A percentile compares a stretch with the other conserved stretches of the same genome.
Conservation (phyloP, 2,888 invertebrate genomes). For the Drosophila paracracens region DNA sequence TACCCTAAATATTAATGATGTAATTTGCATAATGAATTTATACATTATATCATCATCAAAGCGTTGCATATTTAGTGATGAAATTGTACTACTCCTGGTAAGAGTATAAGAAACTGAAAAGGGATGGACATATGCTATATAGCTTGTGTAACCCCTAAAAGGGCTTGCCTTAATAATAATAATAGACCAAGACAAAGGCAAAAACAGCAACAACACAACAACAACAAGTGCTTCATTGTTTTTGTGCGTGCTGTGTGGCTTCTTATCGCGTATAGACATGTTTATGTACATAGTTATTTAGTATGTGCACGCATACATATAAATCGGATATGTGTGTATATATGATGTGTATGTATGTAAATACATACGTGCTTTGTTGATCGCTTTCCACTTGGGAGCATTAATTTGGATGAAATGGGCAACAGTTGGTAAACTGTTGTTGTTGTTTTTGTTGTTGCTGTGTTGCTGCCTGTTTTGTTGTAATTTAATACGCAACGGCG, state of each 20-base stretch:
- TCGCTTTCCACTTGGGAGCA: conserved; percentile 46
- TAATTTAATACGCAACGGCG: conserved; percentile 67
- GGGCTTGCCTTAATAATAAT: conserved; percentile 38
- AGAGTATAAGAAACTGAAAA: conserved; percentile 15
- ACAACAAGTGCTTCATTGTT: conserved; percentile 75
- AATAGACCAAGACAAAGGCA: conserved; percentile 21
- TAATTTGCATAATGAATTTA: not conserved
- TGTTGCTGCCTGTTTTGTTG: conserved; percentile 26
- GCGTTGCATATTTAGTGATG: not conserved
- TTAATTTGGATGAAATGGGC: conserved; percentile 64
- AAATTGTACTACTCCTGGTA: not conserved
- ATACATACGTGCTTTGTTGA: conserved; percentile 34
- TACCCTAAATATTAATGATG: not conserved
- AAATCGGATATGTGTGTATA: conserved; percentile 1
- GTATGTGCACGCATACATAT: conserved; percentile 8
- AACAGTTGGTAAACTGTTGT: conserved; percentile 55
- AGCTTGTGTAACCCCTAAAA: conserved; percentile 30
- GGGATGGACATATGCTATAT: conserved; percentile 8
- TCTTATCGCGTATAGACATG: conserved; percentile 54
- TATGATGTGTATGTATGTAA: conserved; percentile 7
- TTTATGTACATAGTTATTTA: conserved; percentile 15
- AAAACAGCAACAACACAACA: conserved; percentile 32
- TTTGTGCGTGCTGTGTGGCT: conserved; percentile 59
- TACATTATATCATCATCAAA: not conserved
- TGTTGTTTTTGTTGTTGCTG: not conserved